Conservation (phyloP, 1,140 invertebrate species). For the Platyscapa corneri region DNA sequence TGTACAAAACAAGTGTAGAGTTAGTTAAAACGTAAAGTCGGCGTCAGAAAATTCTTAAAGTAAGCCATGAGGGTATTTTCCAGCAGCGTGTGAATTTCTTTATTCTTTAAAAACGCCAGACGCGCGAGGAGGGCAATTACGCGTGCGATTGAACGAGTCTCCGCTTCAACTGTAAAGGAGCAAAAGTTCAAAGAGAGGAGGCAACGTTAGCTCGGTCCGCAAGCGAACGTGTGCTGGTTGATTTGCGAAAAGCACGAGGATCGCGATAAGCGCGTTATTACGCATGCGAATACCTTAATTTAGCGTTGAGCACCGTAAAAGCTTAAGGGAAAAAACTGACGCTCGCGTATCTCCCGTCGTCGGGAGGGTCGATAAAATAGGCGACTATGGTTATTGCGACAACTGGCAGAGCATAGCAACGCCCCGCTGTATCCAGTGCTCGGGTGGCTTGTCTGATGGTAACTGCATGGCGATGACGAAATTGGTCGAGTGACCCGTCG, state of each 20-base stretch:
- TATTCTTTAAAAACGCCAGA: background rate
- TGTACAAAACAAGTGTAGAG: background rate
- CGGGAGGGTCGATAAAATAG: slow-evolving; percentile 36
- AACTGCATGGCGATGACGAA: slow-evolving; percentile 89
- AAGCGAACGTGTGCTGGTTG: no score
- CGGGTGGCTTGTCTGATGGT: slow-evolving; percentile 79
- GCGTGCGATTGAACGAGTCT: no score
- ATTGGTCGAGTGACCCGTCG: slow-evolving; percentile 96
- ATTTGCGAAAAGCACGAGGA: no score
- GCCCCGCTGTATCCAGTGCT: slow-evolving; percentile 93
- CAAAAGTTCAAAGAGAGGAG: no score
- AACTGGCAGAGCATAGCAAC: slow-evolving; percentile 90
- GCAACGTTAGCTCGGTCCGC: no score
- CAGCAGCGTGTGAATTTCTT: background rate
- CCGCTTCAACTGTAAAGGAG: no score
- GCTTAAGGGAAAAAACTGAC: background rate
- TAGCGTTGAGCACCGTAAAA: background rate
- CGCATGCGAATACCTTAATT: background rate
- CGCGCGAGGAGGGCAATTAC: no score
- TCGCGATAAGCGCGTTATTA: background rate
- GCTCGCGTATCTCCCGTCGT: background rate
- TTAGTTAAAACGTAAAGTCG: background rate
- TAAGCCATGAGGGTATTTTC: background rate
- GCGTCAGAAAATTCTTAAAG: background rate
- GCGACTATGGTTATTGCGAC: slow-evolving; percentile 72